Evolutionary conservation across 23 tunicate genomes (phyloP).

Genomic region (Halocynthia aurantium): DNA sequence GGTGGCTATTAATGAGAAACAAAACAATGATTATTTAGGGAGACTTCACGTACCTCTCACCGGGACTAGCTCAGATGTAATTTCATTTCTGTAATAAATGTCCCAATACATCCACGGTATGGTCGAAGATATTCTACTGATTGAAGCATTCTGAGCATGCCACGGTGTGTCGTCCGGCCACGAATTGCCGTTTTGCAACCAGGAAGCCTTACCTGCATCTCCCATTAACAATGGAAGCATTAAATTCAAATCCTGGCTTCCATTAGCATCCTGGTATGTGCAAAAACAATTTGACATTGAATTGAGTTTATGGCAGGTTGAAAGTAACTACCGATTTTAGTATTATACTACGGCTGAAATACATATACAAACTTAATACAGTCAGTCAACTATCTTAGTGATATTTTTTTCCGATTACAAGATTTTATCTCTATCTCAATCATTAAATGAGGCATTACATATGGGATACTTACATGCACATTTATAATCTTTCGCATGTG

Average conservation of each 20-base stretch:
- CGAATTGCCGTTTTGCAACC: neutral
- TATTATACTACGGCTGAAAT: no score
- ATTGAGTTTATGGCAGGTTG: no score
- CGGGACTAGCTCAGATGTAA: conserved; percentile 8
- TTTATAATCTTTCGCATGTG: conserved; percentile 53
- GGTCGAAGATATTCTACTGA: conserved; percentile 18
- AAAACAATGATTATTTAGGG: neutral
- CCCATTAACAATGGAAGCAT: no score
- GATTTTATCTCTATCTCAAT: no score
- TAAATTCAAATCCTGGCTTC: no score
- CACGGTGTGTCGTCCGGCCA: conserved; percentile 68
- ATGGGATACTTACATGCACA: neutral
- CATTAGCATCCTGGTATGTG: no score
- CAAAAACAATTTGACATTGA: no score
- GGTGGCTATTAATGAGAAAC: neutral
- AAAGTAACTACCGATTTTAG: no score
- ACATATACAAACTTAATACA: no score
- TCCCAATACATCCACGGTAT: conserved; percentile 55
- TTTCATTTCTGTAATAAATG: conserved; percentile 53
- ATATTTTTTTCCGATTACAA: no score
- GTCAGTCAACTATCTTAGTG: no score
- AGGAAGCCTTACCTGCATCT: neutral
- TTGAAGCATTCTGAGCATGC: conserved; percentile 28
- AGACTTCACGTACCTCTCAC: conserved; percentile 10
- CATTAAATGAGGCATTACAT: no score